Evolutionary conservation across 2,113 vertebrate genomes (phyloP), one percentile per base, ranked within the genome.

Genomic region (Nothobranchius kuhntae): DNA sequence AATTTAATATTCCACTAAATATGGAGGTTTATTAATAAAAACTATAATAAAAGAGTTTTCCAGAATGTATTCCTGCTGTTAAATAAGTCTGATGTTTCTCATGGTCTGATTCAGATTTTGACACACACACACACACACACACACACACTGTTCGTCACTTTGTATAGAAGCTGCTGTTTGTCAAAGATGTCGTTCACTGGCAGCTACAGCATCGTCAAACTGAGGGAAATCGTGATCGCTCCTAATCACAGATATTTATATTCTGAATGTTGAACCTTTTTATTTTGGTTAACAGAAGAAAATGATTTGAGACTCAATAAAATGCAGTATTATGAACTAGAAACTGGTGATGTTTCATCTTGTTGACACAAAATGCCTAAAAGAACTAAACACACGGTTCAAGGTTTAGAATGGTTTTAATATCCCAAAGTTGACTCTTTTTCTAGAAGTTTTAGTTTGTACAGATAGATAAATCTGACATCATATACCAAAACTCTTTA

Each of bases 261-360:
- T 92, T 92, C 90, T 91, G 89, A 92, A 91, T 92, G 89, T 91
- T 85, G 67, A 90, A 87, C 86, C 70, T 91, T 91, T 92, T 92
- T 92, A 92, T 92, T 94, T 92, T 92, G 91, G 81, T 92, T 92
- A 92, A 87, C 46, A 65, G 84, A 77, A 80, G 71, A 88, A 88
- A 82, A 84, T 69, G 50, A 92, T 91, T 90, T 91, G 85, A 88
- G 83, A 87, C 85, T 91, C 84, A 93, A 93, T 93, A 93, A 94
- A 94, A 92, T 89, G 86, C 86, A 90, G 80, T 87, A 88, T 65
- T 83, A 86, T 86, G 81, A 89, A 88, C 76, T 61, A 78, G 13
- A 86, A 80, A 58, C 48, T 51, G n/a, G 55, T 71, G 30, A 30
- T 30, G 30, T 30, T 30, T 4, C 30, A 30, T 30, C 30, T 30